phyloP scores from a whole-genome alignment of 2,888 invertebrate species.

The Eupithecia inturbata region DNA sequence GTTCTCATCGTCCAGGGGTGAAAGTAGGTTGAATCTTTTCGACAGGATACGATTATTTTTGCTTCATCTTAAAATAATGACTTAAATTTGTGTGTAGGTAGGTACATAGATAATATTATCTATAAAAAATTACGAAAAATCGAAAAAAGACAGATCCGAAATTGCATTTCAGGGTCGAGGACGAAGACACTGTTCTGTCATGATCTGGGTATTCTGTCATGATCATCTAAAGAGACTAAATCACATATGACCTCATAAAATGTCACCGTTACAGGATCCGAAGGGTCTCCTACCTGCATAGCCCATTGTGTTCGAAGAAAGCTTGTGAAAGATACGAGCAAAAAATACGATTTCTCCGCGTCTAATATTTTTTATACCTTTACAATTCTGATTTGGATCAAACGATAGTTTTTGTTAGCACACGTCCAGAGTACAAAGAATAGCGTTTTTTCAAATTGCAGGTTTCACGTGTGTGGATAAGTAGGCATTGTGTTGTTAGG shows the following conservation, averaged over 20 bases:
- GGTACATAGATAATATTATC: neutral
- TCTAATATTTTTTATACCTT: constrained; percentile 66
- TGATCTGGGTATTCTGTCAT: neutral
- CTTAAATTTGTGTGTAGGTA: neutral
- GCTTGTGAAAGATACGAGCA: constrained; percentile 73
- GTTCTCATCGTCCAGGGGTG: neutral
- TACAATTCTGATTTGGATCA: constrained; percentile 75
- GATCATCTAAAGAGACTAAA: constrained; percentile 16
- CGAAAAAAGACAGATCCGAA: neutral
- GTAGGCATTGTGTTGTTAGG: constrained; percentile 57
- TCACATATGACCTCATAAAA: constrained; percentile 70
- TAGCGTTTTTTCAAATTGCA: constrained; percentile 65
- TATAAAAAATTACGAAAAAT: neutral
- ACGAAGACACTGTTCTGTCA: neutral
- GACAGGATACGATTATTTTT: neutral
- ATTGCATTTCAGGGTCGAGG: neutral
- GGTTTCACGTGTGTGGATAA: constrained; percentile 69
- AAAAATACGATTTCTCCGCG: constrained; percentile 73
- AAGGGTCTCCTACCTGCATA: constrained; percentile 73
- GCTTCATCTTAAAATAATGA: neutral
- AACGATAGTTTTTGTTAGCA: constrained; percentile 67
- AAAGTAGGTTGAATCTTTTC: neutral
- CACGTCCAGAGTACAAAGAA: constrained; percentile 63
- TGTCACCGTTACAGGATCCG: constrained; percentile 72
- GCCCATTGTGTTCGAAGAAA: constrained; percentile 75